Evolutionary conservation across 1,140 invertebrate genomes (phyloP), one percentile per base, ranked within the genome.

Genomic region (Helicoverpa zea): DNA sequence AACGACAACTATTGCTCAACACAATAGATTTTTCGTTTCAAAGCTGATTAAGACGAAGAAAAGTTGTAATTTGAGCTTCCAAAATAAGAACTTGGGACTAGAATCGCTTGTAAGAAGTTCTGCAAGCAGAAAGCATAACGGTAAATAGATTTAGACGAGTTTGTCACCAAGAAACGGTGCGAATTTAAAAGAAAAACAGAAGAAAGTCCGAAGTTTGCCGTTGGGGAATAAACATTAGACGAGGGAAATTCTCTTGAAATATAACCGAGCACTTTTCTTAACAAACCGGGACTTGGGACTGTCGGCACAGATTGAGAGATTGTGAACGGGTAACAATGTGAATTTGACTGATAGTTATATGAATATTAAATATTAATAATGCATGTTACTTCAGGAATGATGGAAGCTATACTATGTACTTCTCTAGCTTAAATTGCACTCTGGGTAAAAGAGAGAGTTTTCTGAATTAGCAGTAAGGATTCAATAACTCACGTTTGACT

Each of bases 191-290:
- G 43, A 68, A 10, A 49, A 66, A 66, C 2, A 35, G 63, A 49
- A 49, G 43, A 49, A 30, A 58, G 58, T 14, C 2, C 35, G 13
- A 59, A 59, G 58, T 59, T 59, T 29, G 58, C 12, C 58, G 3
- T 13, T 4, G 11, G 43, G 43, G 64, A 43, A 68, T 11, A 66
- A 47, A 66, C 18, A 16, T 47, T 49, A 47, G 61, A n/a, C 29
- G 43, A 12, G 35, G 35, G 12, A 10, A 47, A 49, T 18, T 68
- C 13, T 68, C n/a, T 49, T 49, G 11, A n/a, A 68, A 68, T 18
- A 43, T n/a, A 68, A 61, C 58, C 18, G 23, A 61, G 23, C 29
- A 61, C 58, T 61, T 61, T 61, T 30, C 23, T 61, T 13, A 61
- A 11, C 30, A 61, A 61, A 23, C 58, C 29, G 29, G 58, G 16